phyloP scores from a whole-genome alignment of 2,797 vertebrate genomes.

The Harpagifer antarcticus region DNA sequence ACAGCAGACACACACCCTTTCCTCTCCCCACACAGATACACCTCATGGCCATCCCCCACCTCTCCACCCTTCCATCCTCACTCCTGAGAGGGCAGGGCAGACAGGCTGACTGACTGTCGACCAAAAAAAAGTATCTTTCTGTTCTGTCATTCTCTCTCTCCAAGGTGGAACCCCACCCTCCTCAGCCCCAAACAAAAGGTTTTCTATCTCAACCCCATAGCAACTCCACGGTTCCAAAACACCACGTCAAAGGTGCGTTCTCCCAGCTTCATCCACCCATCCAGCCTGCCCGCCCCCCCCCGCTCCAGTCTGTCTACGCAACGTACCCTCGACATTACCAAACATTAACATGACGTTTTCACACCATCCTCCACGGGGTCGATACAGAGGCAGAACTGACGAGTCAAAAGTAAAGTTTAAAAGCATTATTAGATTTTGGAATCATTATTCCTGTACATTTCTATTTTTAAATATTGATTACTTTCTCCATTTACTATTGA shows the following conservation, averaged over 20 bases:
- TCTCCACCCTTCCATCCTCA: conserved; percentile 77
- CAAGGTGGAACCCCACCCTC: conserved; percentile 90
- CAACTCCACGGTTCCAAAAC: conserved; percentile 89
- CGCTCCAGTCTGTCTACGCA: conserved; percentile 78
- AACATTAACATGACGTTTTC: conserved; percentile 74
- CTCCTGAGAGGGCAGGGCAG: conserved; percentile 78
- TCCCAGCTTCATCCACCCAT: conserved; percentile 81
- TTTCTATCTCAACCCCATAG: conserved; percentile 92
- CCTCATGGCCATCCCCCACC: conserved; percentile 75
- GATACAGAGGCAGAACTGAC: conserved; percentile 65
- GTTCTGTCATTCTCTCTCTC: conserved; percentile 84
- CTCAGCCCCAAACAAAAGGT: conserved; percentile 90
- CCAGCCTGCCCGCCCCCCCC: conserved; percentile 76
- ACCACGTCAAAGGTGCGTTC: conserved; percentile 89
- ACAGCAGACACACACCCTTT: conserved; percentile 14
- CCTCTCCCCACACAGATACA: conserved; percentile 46
- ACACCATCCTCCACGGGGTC: conserved; percentile 68
- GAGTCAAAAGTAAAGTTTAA: conserved; percentile 81
- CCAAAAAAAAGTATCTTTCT: conserved; percentile 80
- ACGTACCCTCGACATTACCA: conserved; percentile 71
- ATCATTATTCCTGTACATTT: conserved; percentile 37
- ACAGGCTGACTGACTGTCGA: conserved; percentile 78
- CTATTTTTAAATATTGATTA: conserved; percentile 28
- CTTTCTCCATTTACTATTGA: conserved; percentile 78
- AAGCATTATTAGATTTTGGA: conserved; percentile 27